Conservation (phyloP, 2,113 vertebrate genomes). For the Ardeotis arabs region DNA sequence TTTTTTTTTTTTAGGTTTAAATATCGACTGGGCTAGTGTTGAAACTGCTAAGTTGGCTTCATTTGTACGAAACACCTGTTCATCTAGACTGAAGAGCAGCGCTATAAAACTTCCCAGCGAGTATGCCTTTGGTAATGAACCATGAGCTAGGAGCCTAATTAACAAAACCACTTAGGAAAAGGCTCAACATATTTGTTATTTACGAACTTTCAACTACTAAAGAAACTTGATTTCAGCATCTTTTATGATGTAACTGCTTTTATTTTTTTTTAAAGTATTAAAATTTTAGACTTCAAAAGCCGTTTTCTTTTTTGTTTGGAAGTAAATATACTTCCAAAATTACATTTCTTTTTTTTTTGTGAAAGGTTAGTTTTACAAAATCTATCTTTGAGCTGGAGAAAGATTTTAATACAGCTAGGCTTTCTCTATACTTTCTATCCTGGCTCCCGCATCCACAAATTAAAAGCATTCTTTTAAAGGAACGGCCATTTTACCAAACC, state of each 20-base stretch:
- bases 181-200: not conserved
- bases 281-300: not conserved
- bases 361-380: not conserved
- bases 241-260: not conserved
- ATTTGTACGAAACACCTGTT: not conserved
- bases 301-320: not conserved
- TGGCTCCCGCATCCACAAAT: not conserved
- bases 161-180: not conserved
- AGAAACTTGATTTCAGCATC: not conserved
- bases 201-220: not conserved
- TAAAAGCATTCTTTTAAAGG: not conserved
- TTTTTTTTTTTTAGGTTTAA: not conserved
- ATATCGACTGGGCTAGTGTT: not conserved
- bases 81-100: not conserved
- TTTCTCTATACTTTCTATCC: not conserved
- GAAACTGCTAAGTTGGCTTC: not conserved
- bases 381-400: not conserved
- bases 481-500: not conserved
- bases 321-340: not conserved
- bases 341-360: not conserved
- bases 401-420: not conserved
- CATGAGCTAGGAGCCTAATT: not conserved
- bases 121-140: not conserved
- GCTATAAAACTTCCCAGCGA: not conserved
- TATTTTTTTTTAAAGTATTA: not conserved